Evolutionary conservation across 2,113 vertebrate genomes (phyloP), one percentile per base, ranked within the genome.

Genomic region (Taurulus bubalis): DNA sequence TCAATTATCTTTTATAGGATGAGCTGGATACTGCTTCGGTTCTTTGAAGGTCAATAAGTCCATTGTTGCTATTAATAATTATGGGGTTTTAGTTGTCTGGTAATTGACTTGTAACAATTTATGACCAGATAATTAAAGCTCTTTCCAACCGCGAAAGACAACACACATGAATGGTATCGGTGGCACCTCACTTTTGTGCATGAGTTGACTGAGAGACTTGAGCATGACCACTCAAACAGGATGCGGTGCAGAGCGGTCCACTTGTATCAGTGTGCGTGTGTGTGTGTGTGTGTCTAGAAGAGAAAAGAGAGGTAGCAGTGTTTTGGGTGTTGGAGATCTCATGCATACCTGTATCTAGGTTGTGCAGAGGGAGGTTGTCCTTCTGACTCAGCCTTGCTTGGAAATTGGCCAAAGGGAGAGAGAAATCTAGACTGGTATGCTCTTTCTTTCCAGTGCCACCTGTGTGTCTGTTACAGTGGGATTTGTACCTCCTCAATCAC

Each of bases 401-500:
- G 77, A 80, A 62, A 75, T 18, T n/a, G 71, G 84, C 78, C 87
- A 84, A 14, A 69, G 63, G 83, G 71, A 8, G 71, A 76, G 83
- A 85, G 78, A 91, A 80, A 80, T 83, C 75, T 77, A 81, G 79
- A 72, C 68, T 86, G 92, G 92, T 91, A 93, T 94, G 91, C 74
- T 40, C 59, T 90, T 90, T 88, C 85, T 93, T 89, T 92, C 58
- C 79, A 83, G 84, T 91, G 88, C 94, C 94, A 94, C 94, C 95
- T 95, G 95, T 91, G 89, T 86, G 90, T 93, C 91, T 94, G 92
- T 95, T 95, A 89, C 92, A 87, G 79, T 75, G 82, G 94, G 95
- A 95, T 96, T 95, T 95, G 94, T 94, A 93, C 83, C 92, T 95
- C 91, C 86, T 96, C 95, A 91, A 94, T 96, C 95, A 96, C 94